These are phyloP conservation scores for Pachypanchax playfairii DNA, from an alignment of 2,113 vertebrate genomes.

Conservation along the genomic window DNA sequence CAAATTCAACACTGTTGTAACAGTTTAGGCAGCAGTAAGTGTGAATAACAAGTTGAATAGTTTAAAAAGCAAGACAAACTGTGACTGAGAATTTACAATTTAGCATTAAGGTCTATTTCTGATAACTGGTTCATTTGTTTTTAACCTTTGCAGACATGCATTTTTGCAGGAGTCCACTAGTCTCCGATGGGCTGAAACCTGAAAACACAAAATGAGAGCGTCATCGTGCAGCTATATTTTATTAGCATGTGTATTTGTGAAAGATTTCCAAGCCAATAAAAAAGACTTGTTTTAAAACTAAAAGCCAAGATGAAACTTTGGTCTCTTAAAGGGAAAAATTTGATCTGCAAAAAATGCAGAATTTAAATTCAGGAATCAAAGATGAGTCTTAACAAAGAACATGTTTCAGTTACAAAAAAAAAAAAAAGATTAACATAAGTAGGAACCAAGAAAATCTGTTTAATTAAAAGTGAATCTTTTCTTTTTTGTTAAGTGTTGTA, in stretches of 20 bases:
- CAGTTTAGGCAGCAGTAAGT: no score
- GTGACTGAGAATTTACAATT: neutral
- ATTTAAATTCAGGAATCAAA: neutral
- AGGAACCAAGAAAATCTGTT: constrained; percentile 41
- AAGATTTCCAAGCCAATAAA: constrained; percentile 7
- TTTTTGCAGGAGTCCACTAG: no score
- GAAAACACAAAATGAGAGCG: no score
- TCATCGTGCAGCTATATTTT: neutral
- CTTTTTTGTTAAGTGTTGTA: no score
- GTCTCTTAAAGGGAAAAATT: neutral
- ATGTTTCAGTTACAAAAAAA: constrained; percentile 4
- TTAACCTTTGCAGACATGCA: constrained; percentile 24
- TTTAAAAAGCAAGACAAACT: neutral
- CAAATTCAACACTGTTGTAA: neutral
- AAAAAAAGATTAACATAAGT: constrained; percentile 18
- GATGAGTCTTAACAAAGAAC: neutral
- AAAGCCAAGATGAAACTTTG: constrained; percentile 4
- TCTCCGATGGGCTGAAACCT: constrained; percentile 2
- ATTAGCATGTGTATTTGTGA: constrained; percentile 7
- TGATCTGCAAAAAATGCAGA: neutral
- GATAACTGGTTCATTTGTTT: no score
- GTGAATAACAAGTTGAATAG: no score
- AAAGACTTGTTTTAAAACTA: no score
- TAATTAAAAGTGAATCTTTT: constrained; percentile 9
- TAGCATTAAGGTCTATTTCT: no score